Conservation (phyloP, 2,797 vertebrate genomes). For the Pyrrhura leucotis region DNA sequence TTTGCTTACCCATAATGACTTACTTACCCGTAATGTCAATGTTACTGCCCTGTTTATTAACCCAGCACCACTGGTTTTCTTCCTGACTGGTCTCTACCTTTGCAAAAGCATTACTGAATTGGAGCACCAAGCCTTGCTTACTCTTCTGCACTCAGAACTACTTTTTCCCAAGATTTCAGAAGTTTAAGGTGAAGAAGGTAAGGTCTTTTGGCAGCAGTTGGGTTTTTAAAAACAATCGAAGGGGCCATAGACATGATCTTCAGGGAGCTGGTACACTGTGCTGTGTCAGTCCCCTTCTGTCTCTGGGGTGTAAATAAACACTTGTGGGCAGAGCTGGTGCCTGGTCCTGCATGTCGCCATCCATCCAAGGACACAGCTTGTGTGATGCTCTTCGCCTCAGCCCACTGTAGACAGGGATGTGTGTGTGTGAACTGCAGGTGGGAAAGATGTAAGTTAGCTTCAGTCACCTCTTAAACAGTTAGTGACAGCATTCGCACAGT, state of each 20-base stretch:
- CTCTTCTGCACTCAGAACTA: neutral
- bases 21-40: neutral
- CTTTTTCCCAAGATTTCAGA: neutral
- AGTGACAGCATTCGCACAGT: neutral
- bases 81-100: neutral
- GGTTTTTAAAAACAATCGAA: neutral
- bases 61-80: neutral
- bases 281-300: neutral
- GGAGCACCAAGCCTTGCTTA: neutral
- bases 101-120: neutral
- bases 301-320: neutral
- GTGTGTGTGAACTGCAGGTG: accelerated
- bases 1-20: neutral
- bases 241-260: neutral
- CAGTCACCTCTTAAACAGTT: neutral
- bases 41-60: neutral
- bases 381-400: neutral
- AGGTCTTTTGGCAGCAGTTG: neutral
- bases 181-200: neutral
- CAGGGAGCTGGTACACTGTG: neutral
- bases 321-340: neutral
- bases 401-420: neutral
- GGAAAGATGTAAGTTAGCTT: neutral
- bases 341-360: neutral
- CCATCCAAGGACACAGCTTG: neutral